phyloP scores from a whole-genome alignment of 1,140 invertebrate genomes.

The Sitobion miscanthi region DNA sequence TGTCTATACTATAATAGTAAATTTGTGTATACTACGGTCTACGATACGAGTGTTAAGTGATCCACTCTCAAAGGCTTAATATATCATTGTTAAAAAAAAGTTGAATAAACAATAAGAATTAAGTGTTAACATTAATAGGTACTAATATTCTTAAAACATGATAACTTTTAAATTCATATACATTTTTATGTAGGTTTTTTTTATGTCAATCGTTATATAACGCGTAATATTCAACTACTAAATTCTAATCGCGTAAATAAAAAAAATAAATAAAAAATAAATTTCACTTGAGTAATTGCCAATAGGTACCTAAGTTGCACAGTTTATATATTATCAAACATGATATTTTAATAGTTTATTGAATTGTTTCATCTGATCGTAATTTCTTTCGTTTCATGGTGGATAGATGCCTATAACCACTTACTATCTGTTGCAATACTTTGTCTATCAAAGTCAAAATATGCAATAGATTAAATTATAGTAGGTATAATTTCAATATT shows the following conservation, averaged over 20 bases:
- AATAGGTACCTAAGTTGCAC: no score
- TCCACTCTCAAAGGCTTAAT: background rate
- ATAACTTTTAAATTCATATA: background rate
- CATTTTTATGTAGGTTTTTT: background rate
- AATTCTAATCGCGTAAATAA: slow-evolving; percentile 19
- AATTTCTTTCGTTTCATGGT: background rate
- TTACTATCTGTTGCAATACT: no score
- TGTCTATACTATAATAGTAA: background rate
- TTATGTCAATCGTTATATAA: background rate
- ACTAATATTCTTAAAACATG: background rate
- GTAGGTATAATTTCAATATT: no score
- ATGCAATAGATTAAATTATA: no score
- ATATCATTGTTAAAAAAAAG: background rate
- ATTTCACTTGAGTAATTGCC: background rate
- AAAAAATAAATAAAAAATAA: background rate
- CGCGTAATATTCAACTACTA: background rate
- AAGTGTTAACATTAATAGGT: background rate
- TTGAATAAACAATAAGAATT: background rate
- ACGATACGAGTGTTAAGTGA: background rate
- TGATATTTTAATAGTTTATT: background rate
- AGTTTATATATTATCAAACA: background rate
- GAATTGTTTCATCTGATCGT: background rate
- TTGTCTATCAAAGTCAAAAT: no score
- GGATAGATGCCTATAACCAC: background rate
- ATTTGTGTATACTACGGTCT: background rate